Evolutionary conservation across 2,888 invertebrate species (phyloP).

Genomic region (Balanococcus diminutus): DNA sequence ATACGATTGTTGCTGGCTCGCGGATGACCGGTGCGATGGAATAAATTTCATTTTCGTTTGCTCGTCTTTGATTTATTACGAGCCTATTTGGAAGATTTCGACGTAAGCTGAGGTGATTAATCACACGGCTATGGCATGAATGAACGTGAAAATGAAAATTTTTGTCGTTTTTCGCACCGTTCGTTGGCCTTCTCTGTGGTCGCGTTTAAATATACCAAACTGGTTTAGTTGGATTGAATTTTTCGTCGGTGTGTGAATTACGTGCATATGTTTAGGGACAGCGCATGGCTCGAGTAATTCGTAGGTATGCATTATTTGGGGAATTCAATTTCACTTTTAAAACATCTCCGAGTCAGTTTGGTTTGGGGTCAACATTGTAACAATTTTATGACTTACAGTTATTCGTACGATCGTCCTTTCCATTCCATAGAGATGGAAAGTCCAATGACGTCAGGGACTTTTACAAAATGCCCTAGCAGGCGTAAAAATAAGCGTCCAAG

Average conservation of each 20-base stretch:
- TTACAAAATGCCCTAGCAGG: neutral
- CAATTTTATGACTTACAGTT: neutral
- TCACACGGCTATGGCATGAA: neutral
- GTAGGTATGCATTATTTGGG: neutral
- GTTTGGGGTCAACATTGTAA: constrained; percentile 18
- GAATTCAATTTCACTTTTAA: constrained; percentile 39
- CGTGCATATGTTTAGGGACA: neutral
- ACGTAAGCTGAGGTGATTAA: neutral
- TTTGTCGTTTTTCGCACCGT: constrained; percentile 19
- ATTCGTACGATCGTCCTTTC: neutral
- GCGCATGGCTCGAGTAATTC: neutral
- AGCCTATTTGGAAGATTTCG: neutral
- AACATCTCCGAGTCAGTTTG: neutral
- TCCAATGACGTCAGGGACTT: constrained; percentile 21
- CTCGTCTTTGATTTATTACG: constrained; percentile 10
- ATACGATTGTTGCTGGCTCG: neutral
- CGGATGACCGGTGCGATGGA: neutral
- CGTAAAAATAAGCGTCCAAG: constrained; percentile 1
- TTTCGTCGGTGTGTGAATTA: neutral
- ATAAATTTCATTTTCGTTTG: constrained; percentile 27
- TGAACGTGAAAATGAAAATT: constrained; percentile 27
- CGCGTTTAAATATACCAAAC: neutral
- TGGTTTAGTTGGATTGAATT: neutral
- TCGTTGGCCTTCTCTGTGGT: neutral
- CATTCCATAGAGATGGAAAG: constrained; percentile 32